Base-by-base conservation (phyloP, 2,797 vertebrate species). In the Pipistrellus nathusii region DNA sequence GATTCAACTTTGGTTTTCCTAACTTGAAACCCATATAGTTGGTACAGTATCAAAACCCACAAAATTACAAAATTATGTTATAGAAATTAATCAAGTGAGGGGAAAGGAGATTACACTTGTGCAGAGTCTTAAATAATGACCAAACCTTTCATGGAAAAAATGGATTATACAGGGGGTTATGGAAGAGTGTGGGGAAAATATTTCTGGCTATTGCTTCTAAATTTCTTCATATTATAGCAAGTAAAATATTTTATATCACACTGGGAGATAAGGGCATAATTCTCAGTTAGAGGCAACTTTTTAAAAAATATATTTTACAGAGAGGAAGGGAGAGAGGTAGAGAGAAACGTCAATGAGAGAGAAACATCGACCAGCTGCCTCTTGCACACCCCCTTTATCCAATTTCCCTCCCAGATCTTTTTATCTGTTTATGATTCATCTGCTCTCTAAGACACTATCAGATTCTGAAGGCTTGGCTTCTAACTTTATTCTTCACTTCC, bases 51-150 rank as follows among this genome's bases (percentile, higher is more conserved):
- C 84, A 72, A 85, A 95, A 96, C 48, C 94, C 93, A 96, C 94
- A 97, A 86, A 94, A 85, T 96, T 91, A 87, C 25, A 95, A 88
- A 95, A 94, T 96, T 69, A 93, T 94, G 86, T 97, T 92, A 88
- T 64, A 93, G 85, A 95, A 96, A 96, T 96, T 88, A 95, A 93
- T 96, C 94, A 94, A 95, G n/a, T 80, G 68, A 94, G 21, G 41
- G 84, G 68, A 94, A 95, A 94, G 66, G 38, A 90, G 85, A 94
- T 82, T 93, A 71, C 15, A 53, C n/a, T 87, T 71, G 81, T 73
- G 21, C 12, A 90, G 15, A 2, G 11, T 91, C 71, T 96, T 94
- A 92, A 95, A 90, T 96, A 96, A 87, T 71, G 77, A 94, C 62
- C 18, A 85, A 88, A 88, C 4, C 46, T 92, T 93, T 91, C 38